Base-by-base conservation (phyloP, 2,113 vertebrate species). In the Odontophorus gujanensis region DNA sequence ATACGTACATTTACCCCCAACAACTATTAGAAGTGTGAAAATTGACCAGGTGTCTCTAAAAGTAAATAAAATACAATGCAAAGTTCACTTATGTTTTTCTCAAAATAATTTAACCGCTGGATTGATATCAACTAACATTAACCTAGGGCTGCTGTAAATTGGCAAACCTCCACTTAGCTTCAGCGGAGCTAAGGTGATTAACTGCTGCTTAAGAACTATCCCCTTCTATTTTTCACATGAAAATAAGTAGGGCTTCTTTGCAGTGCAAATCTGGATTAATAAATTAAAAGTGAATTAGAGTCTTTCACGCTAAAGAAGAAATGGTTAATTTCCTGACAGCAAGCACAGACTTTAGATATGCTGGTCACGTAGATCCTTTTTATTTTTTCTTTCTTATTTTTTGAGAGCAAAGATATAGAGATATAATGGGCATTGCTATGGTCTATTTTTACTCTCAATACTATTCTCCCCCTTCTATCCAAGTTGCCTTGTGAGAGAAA, bases 151-250 rank as follows among this genome's bases (percentile, higher is more conserved):
- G 25, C 40, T 79, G 59, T 81, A 94, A 92, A 89, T 4, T 91
- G 89, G 91, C 78, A 93, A 77, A 82, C 55, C 36, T 92, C 95
- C 94, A 92, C 50, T 76, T 67, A 93, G 91, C 84, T 93, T 80
- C 84, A 93, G 83, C 62, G 84, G 51, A 87, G 69, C 86, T 96
- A 96, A 95, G 74, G 74, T 87, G 95, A 96, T 95, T 93, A 96
- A 92, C 86, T 79, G 48, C 40, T 90, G 92, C 92, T 94, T 96
- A 96, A 81, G 86, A 92, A 93, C 83, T 90, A 94, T 92, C 92
- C 86, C 81, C 48, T 95, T 94, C 92, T 96, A 94, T 96, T 96
- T 96, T 96, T 90, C 95, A 90, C 86, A 92, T 90, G 89, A 95
- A 96, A 95, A 93, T 94, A 96, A 96, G 69, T 45, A 93, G 86